Conservation (phyloP, 2,797 vertebrate species). For the Anas bahamensis region DNA sequence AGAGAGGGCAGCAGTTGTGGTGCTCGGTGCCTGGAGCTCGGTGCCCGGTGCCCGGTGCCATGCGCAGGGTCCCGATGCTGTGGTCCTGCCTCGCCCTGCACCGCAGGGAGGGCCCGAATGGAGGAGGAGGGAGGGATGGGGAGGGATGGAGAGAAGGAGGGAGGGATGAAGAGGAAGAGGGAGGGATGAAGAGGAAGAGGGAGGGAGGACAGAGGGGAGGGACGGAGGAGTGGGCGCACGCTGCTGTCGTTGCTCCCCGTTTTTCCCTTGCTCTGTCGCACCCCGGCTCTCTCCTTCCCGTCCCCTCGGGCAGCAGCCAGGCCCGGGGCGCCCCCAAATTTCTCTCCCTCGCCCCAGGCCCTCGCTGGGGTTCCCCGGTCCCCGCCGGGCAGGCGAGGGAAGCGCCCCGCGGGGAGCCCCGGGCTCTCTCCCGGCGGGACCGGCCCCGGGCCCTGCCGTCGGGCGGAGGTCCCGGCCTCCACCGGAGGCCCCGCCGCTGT, state of each 20-base stretch:
- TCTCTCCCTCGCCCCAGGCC: not conserved
- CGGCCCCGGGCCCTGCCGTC: not conserved
- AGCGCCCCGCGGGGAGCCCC: not conserved
- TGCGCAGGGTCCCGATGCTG: not conserved
- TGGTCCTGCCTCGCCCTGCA: not conserved
- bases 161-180: no score
- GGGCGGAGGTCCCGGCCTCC: not conserved
- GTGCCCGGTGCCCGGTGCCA: not conserved
- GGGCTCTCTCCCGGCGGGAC: not conserved
- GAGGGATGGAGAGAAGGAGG: not conserved
- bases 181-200: not conserved
- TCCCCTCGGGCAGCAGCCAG: not conserved
- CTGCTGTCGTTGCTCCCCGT: not conserved
- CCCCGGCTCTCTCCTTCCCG: not conserved
- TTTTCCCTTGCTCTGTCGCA: not conserved
- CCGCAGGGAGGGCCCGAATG: conserved; percentile 2
- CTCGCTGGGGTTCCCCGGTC: not conserved
- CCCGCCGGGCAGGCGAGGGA: not conserved
- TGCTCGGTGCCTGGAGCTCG: not conserved
- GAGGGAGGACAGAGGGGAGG: not conserved
- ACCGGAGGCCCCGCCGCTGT: not conserved
- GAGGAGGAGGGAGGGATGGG: not conserved
- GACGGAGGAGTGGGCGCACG: not conserved
- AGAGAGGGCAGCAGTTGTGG: accelerated
- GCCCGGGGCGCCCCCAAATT: not conserved